Conservation (phyloP, 2,113 vertebrate species). For the Fulica atra region DNA sequence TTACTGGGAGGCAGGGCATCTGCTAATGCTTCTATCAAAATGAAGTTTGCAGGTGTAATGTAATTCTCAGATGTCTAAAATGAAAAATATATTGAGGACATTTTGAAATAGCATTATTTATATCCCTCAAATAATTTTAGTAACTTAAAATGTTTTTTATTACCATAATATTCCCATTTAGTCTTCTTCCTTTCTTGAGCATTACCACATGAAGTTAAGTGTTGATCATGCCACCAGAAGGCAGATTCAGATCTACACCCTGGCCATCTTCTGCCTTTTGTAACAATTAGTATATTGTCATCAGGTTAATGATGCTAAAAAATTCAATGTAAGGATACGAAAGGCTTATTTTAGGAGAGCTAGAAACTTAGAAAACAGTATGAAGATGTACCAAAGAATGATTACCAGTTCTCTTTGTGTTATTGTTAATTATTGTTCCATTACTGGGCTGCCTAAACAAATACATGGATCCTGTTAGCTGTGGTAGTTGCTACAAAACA, state of each 20-base stretch:
- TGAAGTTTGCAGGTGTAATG: not conserved
- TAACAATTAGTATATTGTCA: not conserved
- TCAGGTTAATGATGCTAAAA: not conserved
- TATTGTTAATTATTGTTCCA: not conserved
- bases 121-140: not conserved
- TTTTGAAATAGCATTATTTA: not conserved
- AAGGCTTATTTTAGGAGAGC: not conserved
- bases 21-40: not conserved
- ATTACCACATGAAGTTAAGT: not conserved
- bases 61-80: not conserved
- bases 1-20: not conserved
- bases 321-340: not conserved
- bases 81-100: not conserved
- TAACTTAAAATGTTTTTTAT: not conserved
- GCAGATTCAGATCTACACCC: not conserved
- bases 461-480: not conserved
- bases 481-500: not conserved
- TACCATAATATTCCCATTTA: not conserved
- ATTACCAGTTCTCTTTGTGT: not conserved
- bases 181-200: not conserved
- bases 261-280: not conserved
- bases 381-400: not conserved
- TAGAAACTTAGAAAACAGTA: not conserved
- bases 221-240: not conserved
- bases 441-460: not conserved